A percentile compares a stretch with the other conserved stretches of the same genome.
Conservation (phyloP, 2,113 vertebrate species). For the Apus apus region DNA sequence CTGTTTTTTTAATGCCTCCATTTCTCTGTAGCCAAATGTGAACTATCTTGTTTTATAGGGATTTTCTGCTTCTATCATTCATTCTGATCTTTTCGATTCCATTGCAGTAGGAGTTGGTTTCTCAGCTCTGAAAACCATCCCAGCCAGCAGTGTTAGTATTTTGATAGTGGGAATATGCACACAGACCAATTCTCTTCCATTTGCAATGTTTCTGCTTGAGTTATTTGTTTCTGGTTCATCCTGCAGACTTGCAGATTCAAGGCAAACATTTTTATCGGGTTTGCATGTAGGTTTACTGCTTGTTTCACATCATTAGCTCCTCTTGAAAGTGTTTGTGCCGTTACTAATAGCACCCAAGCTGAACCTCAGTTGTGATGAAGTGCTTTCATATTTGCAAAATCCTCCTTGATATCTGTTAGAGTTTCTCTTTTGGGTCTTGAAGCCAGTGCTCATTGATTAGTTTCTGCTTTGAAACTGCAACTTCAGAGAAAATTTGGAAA, state of each 20-base stretch:
- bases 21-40: not conserved
- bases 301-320: slow-evolving; percentile 37
- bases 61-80: not conserved
- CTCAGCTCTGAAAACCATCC: not conserved
- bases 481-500: slow-evolving; percentile 13
- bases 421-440: not conserved
- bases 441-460: not conserved
- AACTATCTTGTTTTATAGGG: not conserved
- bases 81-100: not conserved
- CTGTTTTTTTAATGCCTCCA: not conserved
- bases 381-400: slow-evolving; percentile 15
- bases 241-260: slow-evolving; percentile 16
- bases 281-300: slow-evolving; percentile 18
- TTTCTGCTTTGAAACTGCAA: not conserved
- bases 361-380: slow-evolving; percentile 28
- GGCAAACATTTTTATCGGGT: slow-evolving; percentile 23
- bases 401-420: not conserved
- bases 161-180: not conserved
- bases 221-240: slow-evolving; percentile 10
- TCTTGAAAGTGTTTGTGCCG: slow-evolving; percentile 22
- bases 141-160: not conserved
- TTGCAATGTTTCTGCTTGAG: slow-evolving; percentile 15
- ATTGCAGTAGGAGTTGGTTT: not conserved
- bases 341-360: slow-evolving; percentile 5
- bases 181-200: not conserved